Evolutionary conservation across 1,140 invertebrate genomes (phyloP).

Genomic region (Drosophila santomea): DNA sequence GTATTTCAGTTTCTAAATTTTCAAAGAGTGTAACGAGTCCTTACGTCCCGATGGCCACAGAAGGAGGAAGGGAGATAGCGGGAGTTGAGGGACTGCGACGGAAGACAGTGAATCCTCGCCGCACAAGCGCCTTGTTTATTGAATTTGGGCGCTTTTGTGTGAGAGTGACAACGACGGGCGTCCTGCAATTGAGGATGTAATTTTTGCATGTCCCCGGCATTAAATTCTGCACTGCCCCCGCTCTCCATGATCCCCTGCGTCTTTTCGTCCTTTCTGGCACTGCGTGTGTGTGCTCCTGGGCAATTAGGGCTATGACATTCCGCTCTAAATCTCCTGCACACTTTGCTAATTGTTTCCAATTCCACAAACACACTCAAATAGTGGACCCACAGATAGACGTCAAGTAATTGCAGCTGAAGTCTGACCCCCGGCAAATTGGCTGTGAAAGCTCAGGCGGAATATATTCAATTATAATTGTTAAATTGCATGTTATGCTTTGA

Average conservation of each 20-base stretch:
- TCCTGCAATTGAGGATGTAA: slow-evolving; percentile 77
- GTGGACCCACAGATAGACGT: slow-evolving; percentile 16
- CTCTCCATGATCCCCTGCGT: neutral
- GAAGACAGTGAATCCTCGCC: slow-evolving; percentile 39
- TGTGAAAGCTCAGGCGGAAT: slow-evolving; percentile 38
- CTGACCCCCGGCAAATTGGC: slow-evolving; percentile 65
- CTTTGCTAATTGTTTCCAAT: slow-evolving; percentile 81
- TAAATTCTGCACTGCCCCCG: slow-evolving; percentile 60
- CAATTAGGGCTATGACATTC: slow-evolving; percentile 81
- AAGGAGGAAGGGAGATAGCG: neutral
- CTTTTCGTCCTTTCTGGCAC: neutral
- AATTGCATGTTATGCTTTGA: slow-evolving; percentile 40
- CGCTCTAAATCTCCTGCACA: slow-evolving; percentile 80
- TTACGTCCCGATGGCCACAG: slow-evolving; percentile 46
- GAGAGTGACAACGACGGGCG: slow-evolving; percentile 45
- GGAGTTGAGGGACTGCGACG: neutral
- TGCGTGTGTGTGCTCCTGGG: slow-evolving; percentile 46
- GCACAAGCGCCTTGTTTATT: slow-evolving; percentile 79
- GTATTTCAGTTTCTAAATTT: neutral
- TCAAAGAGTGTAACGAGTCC: neutral
- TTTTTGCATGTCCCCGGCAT: slow-evolving; percentile 82
- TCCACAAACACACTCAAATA: slow-evolving; percentile 44
- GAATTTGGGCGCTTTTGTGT: slow-evolving; percentile 66
- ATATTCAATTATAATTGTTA: slow-evolving; percentile 59
- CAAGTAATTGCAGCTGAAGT: slow-evolving; percentile 69